Conservation (phyloP, 2,888 invertebrate species). For the Eurytoma californica region DNA sequence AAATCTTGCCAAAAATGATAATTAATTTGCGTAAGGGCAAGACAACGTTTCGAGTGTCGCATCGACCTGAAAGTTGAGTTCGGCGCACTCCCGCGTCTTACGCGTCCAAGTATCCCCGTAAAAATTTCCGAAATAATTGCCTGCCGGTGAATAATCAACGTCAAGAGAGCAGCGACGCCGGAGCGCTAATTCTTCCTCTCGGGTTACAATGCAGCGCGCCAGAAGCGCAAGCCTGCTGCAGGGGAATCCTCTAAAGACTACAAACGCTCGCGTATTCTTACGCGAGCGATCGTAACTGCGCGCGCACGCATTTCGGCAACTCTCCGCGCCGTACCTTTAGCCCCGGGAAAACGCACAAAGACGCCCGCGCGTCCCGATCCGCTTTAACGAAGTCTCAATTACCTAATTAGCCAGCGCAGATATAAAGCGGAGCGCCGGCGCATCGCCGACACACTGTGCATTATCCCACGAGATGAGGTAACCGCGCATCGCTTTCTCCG, state of each 20-base stretch:
- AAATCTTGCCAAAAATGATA: too few relatives aligned
- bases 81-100: too few relatives aligned
- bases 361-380: not conserved
- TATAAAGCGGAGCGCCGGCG: slow-evolving; percentile 56
- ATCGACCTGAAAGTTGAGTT: too few relatives aligned
- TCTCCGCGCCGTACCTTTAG: not conserved
- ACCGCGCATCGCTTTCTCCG: slow-evolving; percentile 59
- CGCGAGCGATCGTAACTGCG: not conserved
- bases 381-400: slow-evolving; percentile 62
- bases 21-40: too few relatives aligned
- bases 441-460: slow-evolving; percentile 53
- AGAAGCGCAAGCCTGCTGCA: not conserved
- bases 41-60: too few relatives aligned
- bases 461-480: slow-evolving; percentile 72
- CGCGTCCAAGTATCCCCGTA: too few relatives aligned
- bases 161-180: too few relatives aligned
- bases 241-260: slow-evolving; percentile 2
- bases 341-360: slow-evolving; percentile 8
- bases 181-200: too few relatives aligned
- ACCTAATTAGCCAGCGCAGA: slow-evolving; percentile 66
- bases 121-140: too few relatives aligned
- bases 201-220: not conserved
- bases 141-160: too few relatives aligned
- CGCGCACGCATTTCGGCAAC: slow-evolving; percentile 23
- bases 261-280: not conserved